Percentiles rank a stretch among this genome's conserved stretches.
These are phyloP conservation scores for Bucco capensis DNA, from an alignment of 2,113 vertebrate species.

Conservation along the genomic window DNA sequence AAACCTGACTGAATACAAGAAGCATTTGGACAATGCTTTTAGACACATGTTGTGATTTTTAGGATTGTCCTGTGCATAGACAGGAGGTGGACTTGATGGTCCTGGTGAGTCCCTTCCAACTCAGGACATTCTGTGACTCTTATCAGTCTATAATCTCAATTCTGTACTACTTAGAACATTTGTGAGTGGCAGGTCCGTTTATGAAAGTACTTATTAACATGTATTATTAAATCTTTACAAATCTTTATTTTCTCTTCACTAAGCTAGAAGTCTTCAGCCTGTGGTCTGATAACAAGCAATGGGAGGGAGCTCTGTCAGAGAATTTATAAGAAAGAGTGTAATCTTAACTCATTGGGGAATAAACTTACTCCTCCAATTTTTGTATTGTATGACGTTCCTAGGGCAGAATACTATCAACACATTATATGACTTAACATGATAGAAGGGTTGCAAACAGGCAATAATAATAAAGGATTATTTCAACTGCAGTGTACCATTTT, in stretches of 20 bases:
- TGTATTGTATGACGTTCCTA: not conserved
- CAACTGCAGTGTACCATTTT: not conserved
- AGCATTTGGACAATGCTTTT: no score
- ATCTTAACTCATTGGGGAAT: not conserved
- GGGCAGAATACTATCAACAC: not conserved
- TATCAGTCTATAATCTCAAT: not conserved
- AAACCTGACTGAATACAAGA: no score
- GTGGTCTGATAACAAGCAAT: not conserved
- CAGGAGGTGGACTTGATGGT: no score
- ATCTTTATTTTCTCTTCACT: not conserved
- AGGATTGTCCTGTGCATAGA: no score
- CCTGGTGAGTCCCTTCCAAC: no score
- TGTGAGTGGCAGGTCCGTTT: not conserved
- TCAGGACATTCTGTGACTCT: no score
- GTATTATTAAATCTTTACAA: not conserved
- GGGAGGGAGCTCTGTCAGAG: not conserved
- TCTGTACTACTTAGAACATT: not conserved
- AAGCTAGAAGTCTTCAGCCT: not conserved
- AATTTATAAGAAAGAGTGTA: not conserved
- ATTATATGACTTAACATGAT: not conserved
- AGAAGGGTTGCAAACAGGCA: not conserved
- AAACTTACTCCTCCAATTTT: not conserved
- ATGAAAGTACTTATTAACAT: not conserved
- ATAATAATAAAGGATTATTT: not conserved
- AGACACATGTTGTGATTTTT: no score